Evolutionary conservation across 2,113 vertebrate species (phyloP).

Genomic region (Lepisosteus oculatus): DNA sequence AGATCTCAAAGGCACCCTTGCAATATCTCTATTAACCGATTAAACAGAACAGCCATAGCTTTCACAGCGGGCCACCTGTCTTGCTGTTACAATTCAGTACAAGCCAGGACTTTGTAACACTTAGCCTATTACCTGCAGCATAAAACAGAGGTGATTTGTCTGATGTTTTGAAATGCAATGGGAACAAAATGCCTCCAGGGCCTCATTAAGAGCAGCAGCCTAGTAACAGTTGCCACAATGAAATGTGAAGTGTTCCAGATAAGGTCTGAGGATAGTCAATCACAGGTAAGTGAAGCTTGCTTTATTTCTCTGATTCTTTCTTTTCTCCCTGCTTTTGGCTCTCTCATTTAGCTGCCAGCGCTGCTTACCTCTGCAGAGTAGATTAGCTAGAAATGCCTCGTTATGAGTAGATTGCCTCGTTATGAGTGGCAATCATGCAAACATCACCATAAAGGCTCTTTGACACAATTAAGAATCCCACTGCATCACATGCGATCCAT

Average conservation of each 20-base stretch:
- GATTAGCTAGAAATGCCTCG: no score
- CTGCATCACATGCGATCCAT: no score
- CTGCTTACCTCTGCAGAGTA: no score
- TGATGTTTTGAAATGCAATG: conserved; percentile 11
- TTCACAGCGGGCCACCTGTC: not conserved
- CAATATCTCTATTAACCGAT: no score
- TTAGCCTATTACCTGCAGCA: conserved; percentile 9
- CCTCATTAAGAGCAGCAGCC: conserved; percentile 9
- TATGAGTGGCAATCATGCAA: no score
- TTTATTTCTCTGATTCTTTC: not conserved
- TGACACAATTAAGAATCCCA: no score
- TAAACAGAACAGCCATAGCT: no score
- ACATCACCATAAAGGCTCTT: no score
- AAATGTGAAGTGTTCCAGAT: conserved; percentile 3
- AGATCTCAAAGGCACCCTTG: no score
- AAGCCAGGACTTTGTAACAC: conserved; percentile 10
- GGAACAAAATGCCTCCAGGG: conserved; percentile 8
- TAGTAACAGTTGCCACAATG: conserved; percentile 9
- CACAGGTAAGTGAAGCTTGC: conserved; percentile 13
- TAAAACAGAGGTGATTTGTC: conserved; percentile 10
- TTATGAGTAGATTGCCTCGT: no score
- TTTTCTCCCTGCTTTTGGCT: no score
- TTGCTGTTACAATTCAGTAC: not conserved
- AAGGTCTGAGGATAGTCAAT: conserved; percentile 13
- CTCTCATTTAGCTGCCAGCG: no score